A percentile compares a stretch with the other conserved stretches of the same genome.
phyloP scores from a whole-genome alignment of 1,140 invertebrate genomes.

The Pogonognathellus flavescens region DNA sequence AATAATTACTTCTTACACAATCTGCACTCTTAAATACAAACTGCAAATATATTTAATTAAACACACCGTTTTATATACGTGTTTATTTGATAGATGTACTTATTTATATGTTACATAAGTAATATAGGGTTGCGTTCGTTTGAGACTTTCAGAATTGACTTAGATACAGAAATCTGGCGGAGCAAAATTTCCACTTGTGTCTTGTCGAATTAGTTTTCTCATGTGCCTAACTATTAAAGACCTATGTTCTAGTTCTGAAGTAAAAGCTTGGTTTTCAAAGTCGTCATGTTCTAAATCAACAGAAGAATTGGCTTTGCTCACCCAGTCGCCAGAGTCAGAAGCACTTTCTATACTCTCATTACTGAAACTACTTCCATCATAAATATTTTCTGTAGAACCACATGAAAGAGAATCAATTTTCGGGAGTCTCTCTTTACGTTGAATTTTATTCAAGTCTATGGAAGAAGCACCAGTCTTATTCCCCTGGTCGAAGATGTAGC shows the following conservation, averaged over 20 bases:
- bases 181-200: conserved; percentile 63
- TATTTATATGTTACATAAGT: background rate
- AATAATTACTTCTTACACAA: too few relatives aligned
- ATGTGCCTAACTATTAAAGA: conserved; percentile 59
- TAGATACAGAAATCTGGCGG: conserved; percentile 63
- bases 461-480: conserved; percentile 40
- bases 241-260: conserved; percentile 59
- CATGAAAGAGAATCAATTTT: conserved; percentile 33
- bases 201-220: conserved; percentile 60
- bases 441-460: background rate
- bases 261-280: conserved; percentile 55
- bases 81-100: background rate
- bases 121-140: background rate
- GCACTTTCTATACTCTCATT: conserved; percentile 23
- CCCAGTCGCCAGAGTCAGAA: conserved; percentile 36
- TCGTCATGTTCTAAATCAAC: conserved; percentile 51
- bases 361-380: conserved; percentile 32
- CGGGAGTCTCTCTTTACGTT: background rate
- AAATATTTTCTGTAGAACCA: conserved; percentile 27
- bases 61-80: background rate
- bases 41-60: background rate
- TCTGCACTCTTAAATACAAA: too few relatives aligned
- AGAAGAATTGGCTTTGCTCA: conserved; percentile 50
- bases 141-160: background rate
- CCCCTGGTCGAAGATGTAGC: conserved; percentile 55